Conservation (phyloP, 92 coral and sea anemone species). For the Virgularia gustaviana region DNA sequence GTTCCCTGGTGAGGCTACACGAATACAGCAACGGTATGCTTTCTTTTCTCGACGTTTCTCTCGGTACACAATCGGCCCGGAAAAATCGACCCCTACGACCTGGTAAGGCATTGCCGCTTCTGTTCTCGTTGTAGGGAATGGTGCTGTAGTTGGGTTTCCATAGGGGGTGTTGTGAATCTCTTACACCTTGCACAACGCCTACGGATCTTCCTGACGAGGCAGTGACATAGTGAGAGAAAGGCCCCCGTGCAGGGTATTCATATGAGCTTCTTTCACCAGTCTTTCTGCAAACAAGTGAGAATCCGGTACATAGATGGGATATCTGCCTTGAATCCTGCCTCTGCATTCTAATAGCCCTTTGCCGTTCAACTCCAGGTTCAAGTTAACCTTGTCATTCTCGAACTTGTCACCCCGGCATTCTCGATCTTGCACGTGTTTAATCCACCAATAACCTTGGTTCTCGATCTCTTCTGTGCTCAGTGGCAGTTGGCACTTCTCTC, state of each 20-base stretch:
- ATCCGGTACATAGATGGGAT: background rate
- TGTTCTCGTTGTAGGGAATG: background rate
- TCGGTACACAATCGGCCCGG: background rate
- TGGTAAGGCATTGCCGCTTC: background rate
- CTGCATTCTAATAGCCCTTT: background rate
- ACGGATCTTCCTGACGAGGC: background rate
- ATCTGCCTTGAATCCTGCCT: background rate
- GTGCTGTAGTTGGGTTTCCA: background rate
- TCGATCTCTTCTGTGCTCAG: background rate
- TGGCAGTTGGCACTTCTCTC: background rate
- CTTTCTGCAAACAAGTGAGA: background rate
- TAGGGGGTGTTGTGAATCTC: no score
- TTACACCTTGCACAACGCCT: background rate
- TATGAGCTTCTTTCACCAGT: background rate
- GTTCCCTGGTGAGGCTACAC: background rate
- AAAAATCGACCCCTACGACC: background rate
- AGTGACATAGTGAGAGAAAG: background rate
- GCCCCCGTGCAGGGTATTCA: background rate
- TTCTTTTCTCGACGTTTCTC: conserved; percentile 5
- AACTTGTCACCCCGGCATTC: background rate
- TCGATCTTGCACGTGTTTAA: background rate
- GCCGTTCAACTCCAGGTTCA: background rate
- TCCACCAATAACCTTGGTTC: background rate
- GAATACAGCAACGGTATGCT: background rate
- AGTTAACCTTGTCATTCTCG: background rate